Evolutionary conservation across 2,113 vertebrate species (phyloP), one percentile per base, ranked within the genome.

Genomic region (Mesocricetus auratus): DNA sequence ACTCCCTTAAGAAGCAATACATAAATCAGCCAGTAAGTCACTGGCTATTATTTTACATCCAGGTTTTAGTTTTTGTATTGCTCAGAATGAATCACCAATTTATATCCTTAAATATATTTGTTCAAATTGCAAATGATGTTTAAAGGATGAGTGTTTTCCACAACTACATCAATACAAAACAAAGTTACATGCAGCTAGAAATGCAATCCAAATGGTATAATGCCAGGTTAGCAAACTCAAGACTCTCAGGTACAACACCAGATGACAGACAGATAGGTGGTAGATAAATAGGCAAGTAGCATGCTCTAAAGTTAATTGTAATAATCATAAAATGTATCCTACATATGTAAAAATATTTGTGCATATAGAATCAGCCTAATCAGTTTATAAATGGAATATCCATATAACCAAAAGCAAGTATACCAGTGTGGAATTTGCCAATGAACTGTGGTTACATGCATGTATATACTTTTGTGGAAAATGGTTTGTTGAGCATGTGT

Each of bases 71-170:
- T 68, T 93, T 71, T 86, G 22, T 36, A 66, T 87, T 79, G 62
- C 31, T 22, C 31, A 81, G 22, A 19, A 87, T 39, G 58, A 86
- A 21, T 58, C 36, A 66, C 29, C 42, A 93, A 78, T 50, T 81
- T 71, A 77, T 33, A 69, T 91, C 26, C 47, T 83, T 39, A 92
- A 94, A 79, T 45, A 33, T 56, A 68, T 31, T 81, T 69, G 73
- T 8, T 17, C 39, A 73, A 96, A 94, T 86, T 78, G 82, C 93
- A 96, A 89, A 33, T 71, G 58, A 89, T 68, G 22, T 24, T 95
- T 73, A 88, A 64, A 94, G 60, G 9, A 95, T 88, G 36, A 94
- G 73, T 42, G 86, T 64, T 85, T 91, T 88, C 45, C 50, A 82
- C 39, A 88, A 66, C 7, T 75, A 24, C 89, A 88, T 22, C 45